These are phyloP conservation scores for Girardinus metallicus DNA, from an alignment of 2,797 vertebrate genomes.

Conservation along the genomic window DNA sequence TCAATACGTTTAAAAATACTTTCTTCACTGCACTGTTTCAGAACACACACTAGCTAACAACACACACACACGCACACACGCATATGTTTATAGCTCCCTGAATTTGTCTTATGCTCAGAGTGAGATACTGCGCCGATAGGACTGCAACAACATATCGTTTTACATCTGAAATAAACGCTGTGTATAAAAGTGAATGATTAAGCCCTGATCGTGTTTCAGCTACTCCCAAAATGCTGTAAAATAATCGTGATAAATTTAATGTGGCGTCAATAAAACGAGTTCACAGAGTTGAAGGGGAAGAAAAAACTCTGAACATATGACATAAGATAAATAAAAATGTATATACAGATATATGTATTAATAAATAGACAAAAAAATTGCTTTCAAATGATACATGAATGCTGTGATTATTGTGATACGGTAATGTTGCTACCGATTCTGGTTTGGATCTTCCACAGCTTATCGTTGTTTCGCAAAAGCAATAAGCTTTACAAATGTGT, in stretches of 20 bases:
- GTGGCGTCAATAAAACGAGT: constrained; percentile 34
- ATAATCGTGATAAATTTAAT: constrained; percentile 39
- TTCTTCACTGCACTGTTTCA: background rate
- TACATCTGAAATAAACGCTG: constrained; percentile 45
- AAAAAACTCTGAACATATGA: background rate
- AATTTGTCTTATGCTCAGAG: constrained; percentile 44
- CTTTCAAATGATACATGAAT: background rate
- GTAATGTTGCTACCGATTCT: background rate
- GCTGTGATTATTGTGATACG: background rate
- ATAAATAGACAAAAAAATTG: background rate
- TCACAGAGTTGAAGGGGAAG: constrained; percentile 39
- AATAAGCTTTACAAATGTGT: background rate
- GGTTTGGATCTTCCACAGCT: background rate
- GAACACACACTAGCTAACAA: background rate
- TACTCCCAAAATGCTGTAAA: constrained; percentile 54
- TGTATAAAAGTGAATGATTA: constrained; percentile 59
- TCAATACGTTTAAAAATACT: background rate
- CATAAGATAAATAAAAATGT: background rate
- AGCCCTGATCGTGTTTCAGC: constrained; percentile 25
- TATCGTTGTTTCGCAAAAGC: background rate
- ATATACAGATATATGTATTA: no score
- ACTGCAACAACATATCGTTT: constrained; percentile 31
- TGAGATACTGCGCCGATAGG: constrained; percentile 35
- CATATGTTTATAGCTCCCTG: constrained; percentile 23
- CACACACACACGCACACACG: background rate